Base-by-base conservation (phyloP, 1,140 invertebrate genomes). In the Palaemon carinicauda region DNA sequence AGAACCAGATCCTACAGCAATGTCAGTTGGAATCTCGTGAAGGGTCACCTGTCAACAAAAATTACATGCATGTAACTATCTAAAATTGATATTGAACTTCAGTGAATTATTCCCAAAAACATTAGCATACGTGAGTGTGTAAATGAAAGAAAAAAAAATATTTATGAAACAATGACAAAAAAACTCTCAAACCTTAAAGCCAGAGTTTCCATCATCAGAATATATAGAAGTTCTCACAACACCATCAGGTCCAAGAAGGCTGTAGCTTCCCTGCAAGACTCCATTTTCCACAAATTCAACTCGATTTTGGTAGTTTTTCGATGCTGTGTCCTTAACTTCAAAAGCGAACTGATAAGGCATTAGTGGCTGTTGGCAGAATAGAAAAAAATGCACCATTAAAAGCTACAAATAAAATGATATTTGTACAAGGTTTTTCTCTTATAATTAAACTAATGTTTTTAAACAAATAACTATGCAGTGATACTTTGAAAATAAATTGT, bases 341-440 rank as follows among this genome's bases (percentile, higher is more conserved):
- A 79, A 88, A 29, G 80, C 71, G 56, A 88, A 88, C n/a, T 84
- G 54, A 31, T 88, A 88, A 21, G 80, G 80, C 87, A 88, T 88
- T 29, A 81, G 69, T n/a, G 85, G 85, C 85, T 87, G 69, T n/a
- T n/a, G 53, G 51, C 7, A 21, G 29, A 29, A 80, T 33, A 60
- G 14, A 60, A 60, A 27, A 56, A 29, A 10, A 29, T 14, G 24
- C 15, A 27, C 24, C 14, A 29, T 73, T 3, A 29, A 29, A 4
- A 41, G 5, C 7, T 12, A 5, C 41, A 41, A 41, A 4, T 9
- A 41, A 12, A 41, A 4, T 0, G 41, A 41, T 4, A 7, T 41
- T 41, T 41, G 7, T 41, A 41, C 41, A 41, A 5, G 12, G 12
- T 5, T 41, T 41, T 41, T 4, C 12, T 41, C 12, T 41, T 41